Conservation (phyloP, 2,113 vertebrate species). For the Aplodontia rufa region DNA sequence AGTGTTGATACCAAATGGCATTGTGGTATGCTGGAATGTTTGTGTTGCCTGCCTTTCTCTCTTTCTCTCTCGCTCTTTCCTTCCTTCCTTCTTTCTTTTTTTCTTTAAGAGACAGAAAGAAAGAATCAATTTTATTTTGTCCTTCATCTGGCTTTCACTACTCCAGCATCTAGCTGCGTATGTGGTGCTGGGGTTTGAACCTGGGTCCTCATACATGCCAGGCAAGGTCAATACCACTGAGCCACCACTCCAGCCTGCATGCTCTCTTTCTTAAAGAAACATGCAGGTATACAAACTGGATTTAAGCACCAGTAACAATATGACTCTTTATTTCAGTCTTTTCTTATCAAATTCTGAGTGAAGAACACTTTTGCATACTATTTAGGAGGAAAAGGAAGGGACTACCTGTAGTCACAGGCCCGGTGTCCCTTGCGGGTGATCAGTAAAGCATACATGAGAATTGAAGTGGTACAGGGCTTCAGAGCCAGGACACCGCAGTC, state of each 20-base stretch:
- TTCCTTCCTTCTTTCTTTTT: no score
- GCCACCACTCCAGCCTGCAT: no score
- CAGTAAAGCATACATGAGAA: background rate
- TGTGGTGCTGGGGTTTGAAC: no score
- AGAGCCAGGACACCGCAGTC: no score
- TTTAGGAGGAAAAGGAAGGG: background rate
- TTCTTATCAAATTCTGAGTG: background rate
- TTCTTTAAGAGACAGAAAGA: no score
- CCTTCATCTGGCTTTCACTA: no score
- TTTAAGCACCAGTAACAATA: background rate
- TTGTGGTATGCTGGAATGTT: background rate
- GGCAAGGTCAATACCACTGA: no score
- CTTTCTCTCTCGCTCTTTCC: no score
- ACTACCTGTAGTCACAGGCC: rapidly evolving
- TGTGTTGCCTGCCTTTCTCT: background rate
- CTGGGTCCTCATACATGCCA: no score
- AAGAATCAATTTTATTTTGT: no score
- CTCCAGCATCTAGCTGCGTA: no score
- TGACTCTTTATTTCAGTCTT: background rate
- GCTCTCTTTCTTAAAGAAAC: background rate
- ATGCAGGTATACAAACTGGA: background rate
- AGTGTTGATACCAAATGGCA: background rate
- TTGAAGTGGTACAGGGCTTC: background rate
- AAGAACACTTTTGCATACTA: background rate
- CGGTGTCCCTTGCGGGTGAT: background rate